Base-by-base conservation (phyloP, 2,113 vertebrate species). In the Corythaeola cristata region DNA sequence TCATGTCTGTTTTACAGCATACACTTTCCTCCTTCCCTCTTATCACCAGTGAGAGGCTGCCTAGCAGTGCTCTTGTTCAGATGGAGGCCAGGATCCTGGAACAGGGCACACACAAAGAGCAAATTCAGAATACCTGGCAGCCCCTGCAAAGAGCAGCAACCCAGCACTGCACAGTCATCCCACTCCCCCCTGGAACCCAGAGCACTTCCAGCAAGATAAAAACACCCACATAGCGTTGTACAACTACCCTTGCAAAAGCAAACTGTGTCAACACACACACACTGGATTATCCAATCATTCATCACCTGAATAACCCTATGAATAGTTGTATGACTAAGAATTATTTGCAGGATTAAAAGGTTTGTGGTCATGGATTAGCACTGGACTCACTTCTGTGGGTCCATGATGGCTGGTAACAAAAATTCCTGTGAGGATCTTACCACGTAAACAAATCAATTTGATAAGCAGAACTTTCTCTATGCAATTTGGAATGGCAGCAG, bases 211-310 rank as follows among this genome's bases (percentile, higher is more conserved):
- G 59, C 1, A 14, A 69, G 33, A 39, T 11, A 28, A 76, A 87
- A 45, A 16, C 3, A 66, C 26, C 52, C n/a, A 58, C 1, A 1
- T 14, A 45, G 27, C 2, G 0, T 12, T 71, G 35, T 27, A 63
- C 47, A 68, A 89, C 58, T 4, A 75, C 18, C 13, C 22, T 33
- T 69, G 58, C 26, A 69, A 45, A 12, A 89, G 10, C 1, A 1
- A 90, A 45, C 22, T 47, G 23, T 37, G 21, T 30, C 7, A 3
- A 27, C 28, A 35, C 9, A 35, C 35, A 73, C 45, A 32, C 19
- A 16, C 19, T 45, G 52, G 14, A 80, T 83, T 85, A 82, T 37
- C 58, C 62, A 53, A 82, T 52, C 24, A 19, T 30, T 45, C 33
- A n/a, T 15, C 50, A 80, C 24, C 71, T 60, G 33, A 85, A 78